Conservation (phyloP, 2,113 vertebrate genomes). For the Elgaria multicarinata region DNA sequence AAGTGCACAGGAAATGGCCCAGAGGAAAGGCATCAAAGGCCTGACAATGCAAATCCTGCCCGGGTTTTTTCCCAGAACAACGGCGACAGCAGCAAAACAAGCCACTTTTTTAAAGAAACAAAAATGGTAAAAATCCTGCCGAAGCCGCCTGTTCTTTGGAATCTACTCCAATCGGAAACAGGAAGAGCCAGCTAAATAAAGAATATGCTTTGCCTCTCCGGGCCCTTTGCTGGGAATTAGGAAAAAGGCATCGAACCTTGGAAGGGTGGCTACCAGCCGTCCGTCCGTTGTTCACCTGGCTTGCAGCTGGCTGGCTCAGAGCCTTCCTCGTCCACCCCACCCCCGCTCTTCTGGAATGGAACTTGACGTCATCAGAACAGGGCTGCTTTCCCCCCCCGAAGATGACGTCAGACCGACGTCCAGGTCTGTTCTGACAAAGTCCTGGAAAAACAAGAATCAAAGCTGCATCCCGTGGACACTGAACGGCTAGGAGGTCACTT, state of each 20-base stretch:
- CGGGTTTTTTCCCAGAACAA: constrained; percentile 73
- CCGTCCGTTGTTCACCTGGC: not conserved
- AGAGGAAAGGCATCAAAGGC: constrained; percentile 63
- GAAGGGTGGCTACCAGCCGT: not conserved
- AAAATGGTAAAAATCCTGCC: constrained; percentile 33
- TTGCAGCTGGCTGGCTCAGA: not conserved
- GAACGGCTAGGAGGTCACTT: too few species aligned
- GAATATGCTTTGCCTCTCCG: not conserved
- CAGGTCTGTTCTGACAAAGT: not conserved
- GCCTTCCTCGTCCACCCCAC: not conserved
- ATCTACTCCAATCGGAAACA: constrained; percentile 21
- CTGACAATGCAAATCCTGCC: constrained; percentile 63
- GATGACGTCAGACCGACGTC: not conserved
- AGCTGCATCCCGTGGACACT: not conserved
- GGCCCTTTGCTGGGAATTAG: not conserved
- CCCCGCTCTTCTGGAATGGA: not conserved
- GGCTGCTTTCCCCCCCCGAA: not conserved
- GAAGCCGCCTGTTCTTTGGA: constrained; percentile 21
- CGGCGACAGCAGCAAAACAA: not conserved
- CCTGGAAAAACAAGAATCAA: not conserved
- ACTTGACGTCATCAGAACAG: not conserved
- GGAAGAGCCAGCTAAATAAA: constrained; percentile 39
- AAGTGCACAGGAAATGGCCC: constrained; percentile 57
- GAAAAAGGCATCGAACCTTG: not conserved
- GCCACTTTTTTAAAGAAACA: too few species aligned